Evolutionary conservation across 2,888 invertebrate species (phyloP), one percentile per base, ranked within the genome.

Genomic region (Tupiocoris notatus): DNA sequence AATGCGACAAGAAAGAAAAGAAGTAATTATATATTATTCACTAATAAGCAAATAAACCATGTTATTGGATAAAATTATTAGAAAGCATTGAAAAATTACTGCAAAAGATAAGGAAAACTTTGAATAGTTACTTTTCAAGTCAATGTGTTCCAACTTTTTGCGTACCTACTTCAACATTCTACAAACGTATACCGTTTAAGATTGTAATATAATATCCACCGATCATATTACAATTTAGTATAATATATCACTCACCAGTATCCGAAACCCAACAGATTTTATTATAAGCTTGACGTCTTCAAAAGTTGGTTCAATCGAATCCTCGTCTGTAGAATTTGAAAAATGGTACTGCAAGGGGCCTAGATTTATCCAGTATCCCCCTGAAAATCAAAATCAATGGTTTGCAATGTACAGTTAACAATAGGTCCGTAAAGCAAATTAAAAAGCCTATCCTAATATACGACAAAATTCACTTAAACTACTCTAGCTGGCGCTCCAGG

Each of bases 301-400:
- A 82, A 94, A 97, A 21, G 94, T 93, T 0, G 98, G 95, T 83
- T 98, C 98, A 80, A 98, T 94, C 79, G 96, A 96, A 81, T 90
- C 89, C 82, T 96, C 95, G 57, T 90, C 90, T 2, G 90, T 89
- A 85, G 94, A 90, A 82, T 97, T 96, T 80, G 94, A 90, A 85
- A 85, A 93, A 82, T 93, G 93, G 83, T 98, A 99, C 1, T 98
- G 86, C 77, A 99, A 84, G 0, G 98, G 98, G 1, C 98, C 95
- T 76, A 95, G 85, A 84, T 95, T 95, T 79, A 95, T 88, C 95
- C 95, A 95, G 80, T 90, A 86, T 0, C 94, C 95, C 0, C 94
- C 84, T 83, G 78, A 57, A 67, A 67, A 39, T n/a, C 7, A 39
- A 9, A 62, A 9, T 9, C 62, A 62, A 16, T 62, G 17, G 18